These are phyloP conservation scores for Megaceryle maxima DNA, from an alignment of 2,113 vertebrate genomes.

Conservation along the genomic window DNA sequence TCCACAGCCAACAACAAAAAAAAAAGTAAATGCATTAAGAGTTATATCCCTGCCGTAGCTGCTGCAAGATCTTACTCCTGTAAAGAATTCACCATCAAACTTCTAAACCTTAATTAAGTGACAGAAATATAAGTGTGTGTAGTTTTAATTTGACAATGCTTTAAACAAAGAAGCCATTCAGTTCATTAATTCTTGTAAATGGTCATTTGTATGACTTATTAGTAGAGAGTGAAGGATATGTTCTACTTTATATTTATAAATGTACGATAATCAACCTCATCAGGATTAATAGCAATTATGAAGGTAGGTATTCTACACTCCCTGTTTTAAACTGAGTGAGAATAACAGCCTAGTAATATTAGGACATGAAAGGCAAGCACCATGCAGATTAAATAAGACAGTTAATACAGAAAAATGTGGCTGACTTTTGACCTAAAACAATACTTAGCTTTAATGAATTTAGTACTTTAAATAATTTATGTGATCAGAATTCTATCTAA, in stretches of 20 bases:
- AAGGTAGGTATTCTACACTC: neutral
- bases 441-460: neutral
- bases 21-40: neutral
- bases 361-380: neutral
- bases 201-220: neutral
- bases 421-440: neutral
- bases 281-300: slow-evolving; percentile 18
- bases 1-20: too few relatives aligned
- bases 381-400: neutral
- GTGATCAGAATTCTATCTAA: neutral
- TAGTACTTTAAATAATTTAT: neutral
- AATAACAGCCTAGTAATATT: neutral
- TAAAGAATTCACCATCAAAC: neutral
- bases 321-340: neutral
- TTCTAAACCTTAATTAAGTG: neutral
- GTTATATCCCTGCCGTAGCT: neutral
- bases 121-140: neutral
- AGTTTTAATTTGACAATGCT: neutral
- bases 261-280: neutral
- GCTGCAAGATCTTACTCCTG: neutral
- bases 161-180: neutral
- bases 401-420: neutral
- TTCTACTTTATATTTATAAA: neutral
- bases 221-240: neutral
- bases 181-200: slow-evolving; percentile 37